Conservation (phyloP, 2,797 vertebrate species). For the Poeciliopsis gracilis region DNA sequence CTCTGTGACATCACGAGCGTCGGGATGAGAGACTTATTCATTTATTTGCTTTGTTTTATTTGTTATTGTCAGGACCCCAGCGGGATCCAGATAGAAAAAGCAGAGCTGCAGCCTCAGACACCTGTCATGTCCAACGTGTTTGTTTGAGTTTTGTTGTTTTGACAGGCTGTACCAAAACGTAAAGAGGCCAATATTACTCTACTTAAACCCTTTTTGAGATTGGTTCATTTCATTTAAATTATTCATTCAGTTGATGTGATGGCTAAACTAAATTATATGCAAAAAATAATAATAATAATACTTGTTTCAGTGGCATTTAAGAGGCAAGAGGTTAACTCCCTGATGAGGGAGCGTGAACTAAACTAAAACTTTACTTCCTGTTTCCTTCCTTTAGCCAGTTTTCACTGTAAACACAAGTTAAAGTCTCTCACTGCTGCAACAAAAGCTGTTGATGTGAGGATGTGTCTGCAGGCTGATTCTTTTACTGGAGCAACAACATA, state of each 20-base stretch:
- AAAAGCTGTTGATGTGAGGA: slow-evolving; percentile 40
- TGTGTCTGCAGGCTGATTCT: slow-evolving; percentile 31
- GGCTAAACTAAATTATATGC: neutral
- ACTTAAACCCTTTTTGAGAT: too few relatives aligned
- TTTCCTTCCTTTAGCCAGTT: slow-evolving; percentile 29
- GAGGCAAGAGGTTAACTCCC: slow-evolving; percentile 15
- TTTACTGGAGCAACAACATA: slow-evolving; percentile 30
- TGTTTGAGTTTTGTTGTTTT: too few relatives aligned
- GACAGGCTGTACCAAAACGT: too few relatives aligned
- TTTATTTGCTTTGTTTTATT: neutral
- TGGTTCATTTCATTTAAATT: too few relatives aligned
- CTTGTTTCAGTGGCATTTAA: neutral
- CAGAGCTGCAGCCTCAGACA: neutral
- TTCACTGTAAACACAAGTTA: slow-evolving; percentile 28
- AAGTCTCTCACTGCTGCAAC: slow-evolving; percentile 8
- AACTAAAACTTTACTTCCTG: slow-evolving; percentile 12
- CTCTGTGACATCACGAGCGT: too few relatives aligned
- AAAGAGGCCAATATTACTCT: too few relatives aligned
- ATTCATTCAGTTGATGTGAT: neutral
- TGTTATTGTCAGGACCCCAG: neutral
- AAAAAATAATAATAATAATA: neutral
- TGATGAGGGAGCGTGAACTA: neutral
- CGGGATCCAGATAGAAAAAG: neutral
- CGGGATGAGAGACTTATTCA: too few relatives aligned
- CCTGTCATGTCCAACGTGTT: too few relatives aligned